Base-by-base conservation (phyloP, 2,797 vertebrate genomes). In the Buceros bicornis region DNA sequence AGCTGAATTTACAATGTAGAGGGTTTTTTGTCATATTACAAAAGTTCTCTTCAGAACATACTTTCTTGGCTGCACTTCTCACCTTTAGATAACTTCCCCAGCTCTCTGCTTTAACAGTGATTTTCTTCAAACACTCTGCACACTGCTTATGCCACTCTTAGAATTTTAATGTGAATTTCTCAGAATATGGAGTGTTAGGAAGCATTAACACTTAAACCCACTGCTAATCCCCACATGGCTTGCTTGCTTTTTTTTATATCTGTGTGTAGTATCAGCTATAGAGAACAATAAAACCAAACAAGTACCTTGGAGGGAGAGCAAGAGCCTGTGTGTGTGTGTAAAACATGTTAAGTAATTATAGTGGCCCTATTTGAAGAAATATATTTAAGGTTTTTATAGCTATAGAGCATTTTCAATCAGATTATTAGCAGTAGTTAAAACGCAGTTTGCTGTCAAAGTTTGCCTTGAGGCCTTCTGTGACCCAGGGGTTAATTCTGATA, bases 101-200 rank as follows among this genome's bases (percentile, higher is more conserved):
- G 13, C 35, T 51, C 62, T 24, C 42, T 73, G 33, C 80, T 93
- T 93, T 82, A 92, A 57, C 71, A 93, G 73, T 87, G 58, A 67
- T 35, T 88, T 86, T 94, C 93, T 95, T 94, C 72, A 97, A 97
- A 90, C 35, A 79, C n/a, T 93, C 48, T 79, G 56, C 81, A 71
- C 65, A 35, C 62, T 85, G 40, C 31, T 88, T 89, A 82, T 80
- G 14, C 16, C n/a, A 60, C 42, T 92, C 40, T 87, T 84, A 77
- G 91, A 98, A 97, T 97, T 95, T 95, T 96, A 98, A 97, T 97
- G 94, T 82, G 91, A 95, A 93, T 97, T 96, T 92, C 76, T 95
- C 78, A 93, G 79, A 96, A 94, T 83, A 95, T 51, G 72, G 84
- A 90, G 89, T 61, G 48, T 95, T 98, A 74, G 56, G 84, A 91